A percentile compares a stretch with the other conserved stretches of the same genome.
phyloP scores from a whole-genome alignment of 2,113 vertebrate genomes.

The Hypanus sabinus region DNA sequence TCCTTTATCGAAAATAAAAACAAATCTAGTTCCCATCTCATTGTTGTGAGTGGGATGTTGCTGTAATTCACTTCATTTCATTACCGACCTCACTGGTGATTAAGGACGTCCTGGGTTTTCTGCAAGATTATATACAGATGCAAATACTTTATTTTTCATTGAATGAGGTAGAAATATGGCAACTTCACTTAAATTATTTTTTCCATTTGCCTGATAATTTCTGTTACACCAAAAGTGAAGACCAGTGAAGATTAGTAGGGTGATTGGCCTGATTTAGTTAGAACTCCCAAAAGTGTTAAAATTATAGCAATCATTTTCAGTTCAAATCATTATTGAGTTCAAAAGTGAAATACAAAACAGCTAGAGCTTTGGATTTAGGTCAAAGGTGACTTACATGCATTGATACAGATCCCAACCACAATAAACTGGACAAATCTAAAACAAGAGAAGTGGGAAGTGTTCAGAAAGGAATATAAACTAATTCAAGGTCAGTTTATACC shows the following conservation, averaged over 20 bases:
- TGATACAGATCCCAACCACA: too few species aligned
- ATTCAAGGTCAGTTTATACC: too few species aligned
- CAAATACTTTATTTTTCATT: neutral
- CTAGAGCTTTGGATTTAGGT: neutral
- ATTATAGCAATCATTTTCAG: too few species aligned
- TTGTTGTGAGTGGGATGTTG: neutral
- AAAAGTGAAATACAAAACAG: neutral
- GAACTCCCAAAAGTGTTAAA: too few species aligned
- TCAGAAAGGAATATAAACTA: too few species aligned
- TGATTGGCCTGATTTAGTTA: too few species aligned
- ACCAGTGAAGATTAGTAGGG: too few species aligned
- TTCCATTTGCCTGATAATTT: neutral
- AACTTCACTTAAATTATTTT: neutral
- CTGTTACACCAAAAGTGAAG: too few species aligned
- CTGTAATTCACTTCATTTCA: neutral
- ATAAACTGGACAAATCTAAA: too few species aligned
- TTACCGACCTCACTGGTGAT: neutral
- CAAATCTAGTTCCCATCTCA: neutral
- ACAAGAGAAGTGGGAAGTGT: too few species aligned
- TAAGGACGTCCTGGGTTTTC: neutral
- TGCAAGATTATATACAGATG: neutral
- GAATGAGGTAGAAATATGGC: neutral
- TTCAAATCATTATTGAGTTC: neutral
- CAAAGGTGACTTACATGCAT: too few species aligned
- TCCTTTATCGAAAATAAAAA: neutral